Conservation (phyloP, 2,797 vertebrate genomes). For the Acrocephalus scirpaceus region DNA sequence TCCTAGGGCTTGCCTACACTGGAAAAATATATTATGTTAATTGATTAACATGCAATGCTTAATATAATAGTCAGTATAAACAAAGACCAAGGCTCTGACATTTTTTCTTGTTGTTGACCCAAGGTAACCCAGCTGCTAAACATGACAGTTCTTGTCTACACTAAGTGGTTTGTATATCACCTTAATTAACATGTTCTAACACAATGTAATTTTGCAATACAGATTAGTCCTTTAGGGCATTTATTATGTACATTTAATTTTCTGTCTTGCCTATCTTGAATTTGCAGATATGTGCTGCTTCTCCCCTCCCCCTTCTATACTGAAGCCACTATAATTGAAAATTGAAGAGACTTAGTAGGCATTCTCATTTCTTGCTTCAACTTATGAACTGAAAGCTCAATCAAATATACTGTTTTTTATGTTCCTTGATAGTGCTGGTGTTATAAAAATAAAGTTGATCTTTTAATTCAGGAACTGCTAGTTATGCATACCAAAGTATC, state of each 20-base stretch:
- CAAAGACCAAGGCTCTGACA: not conserved
- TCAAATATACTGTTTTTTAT: not conserved
- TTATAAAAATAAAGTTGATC: not conserved
- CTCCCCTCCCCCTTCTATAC: not conserved
- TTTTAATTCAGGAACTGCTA: not conserved
- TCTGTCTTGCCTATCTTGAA: not conserved
- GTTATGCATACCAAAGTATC: not conserved
- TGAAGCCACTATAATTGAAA: not conserved
- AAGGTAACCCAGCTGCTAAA: conserved; percentile 17
- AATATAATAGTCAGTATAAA: conserved; percentile 11
- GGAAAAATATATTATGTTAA: conserved; percentile 13
- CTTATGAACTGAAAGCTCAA: not conserved
- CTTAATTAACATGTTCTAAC: conserved; percentile 1
- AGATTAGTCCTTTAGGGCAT: conserved; percentile 17
- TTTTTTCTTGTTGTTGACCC: not conserved
- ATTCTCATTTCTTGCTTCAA: not conserved
- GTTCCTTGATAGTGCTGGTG: not conserved
- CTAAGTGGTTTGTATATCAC: not conserved
- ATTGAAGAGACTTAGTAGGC: not conserved
- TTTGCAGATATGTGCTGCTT: not conserved
- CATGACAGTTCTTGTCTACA: conserved; percentile 29
- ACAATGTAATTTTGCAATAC: not conserved
- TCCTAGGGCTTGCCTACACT: conserved; percentile 1
- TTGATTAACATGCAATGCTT: not conserved
- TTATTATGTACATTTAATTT: conserved; percentile 26